A percentile compares a stretch with the other conserved stretches of the same genome.
These are phyloP conservation scores for Phyllostomus discolor DNA, from an alignment of 2,113 vertebrate species.

Conservation along the genomic window DNA sequence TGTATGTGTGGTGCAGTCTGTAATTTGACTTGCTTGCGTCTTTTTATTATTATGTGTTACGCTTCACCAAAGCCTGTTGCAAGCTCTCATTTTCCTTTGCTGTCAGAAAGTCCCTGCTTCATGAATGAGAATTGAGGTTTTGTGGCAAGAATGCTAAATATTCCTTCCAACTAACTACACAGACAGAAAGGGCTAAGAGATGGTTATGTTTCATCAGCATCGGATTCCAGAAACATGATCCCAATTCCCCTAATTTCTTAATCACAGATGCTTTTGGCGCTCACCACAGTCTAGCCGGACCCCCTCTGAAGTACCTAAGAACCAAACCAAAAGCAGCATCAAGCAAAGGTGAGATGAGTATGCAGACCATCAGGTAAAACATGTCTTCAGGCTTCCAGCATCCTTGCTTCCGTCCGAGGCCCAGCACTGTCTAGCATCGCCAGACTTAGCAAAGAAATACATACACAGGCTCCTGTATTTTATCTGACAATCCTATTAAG, in stretches of 20 bases:
- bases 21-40: slow-evolving; percentile 28
- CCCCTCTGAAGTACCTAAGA: not conserved
- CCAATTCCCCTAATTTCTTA: not conserved
- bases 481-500: not conserved
- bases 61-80: not conserved
- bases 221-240: slow-evolving; percentile 19
- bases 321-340: not conserved
- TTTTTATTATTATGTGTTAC: not conserved
- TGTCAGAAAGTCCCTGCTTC: slow-evolving; percentile 22
- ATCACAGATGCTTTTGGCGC: not conserved
- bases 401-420: not conserved
- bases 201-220: slow-evolving; percentile 10
- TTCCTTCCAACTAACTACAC: not conserved
- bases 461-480: not conserved
- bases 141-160: slow-evolving; percentile 35
- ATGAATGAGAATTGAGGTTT: not conserved
- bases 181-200: not conserved
- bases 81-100: slow-evolving; percentile 20
- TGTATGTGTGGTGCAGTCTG: not conserved
- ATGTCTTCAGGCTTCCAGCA: not conserved
- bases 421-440: not conserved
- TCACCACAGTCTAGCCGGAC: not conserved
- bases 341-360: not conserved
- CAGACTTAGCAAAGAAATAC: not conserved
- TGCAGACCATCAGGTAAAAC: not conserved